Percentiles rank a stretch among this genome's conserved stretches.
phyloP scores from a whole-genome alignment of 1,140 invertebrate species.

The Drosophila murphyi region DNA sequence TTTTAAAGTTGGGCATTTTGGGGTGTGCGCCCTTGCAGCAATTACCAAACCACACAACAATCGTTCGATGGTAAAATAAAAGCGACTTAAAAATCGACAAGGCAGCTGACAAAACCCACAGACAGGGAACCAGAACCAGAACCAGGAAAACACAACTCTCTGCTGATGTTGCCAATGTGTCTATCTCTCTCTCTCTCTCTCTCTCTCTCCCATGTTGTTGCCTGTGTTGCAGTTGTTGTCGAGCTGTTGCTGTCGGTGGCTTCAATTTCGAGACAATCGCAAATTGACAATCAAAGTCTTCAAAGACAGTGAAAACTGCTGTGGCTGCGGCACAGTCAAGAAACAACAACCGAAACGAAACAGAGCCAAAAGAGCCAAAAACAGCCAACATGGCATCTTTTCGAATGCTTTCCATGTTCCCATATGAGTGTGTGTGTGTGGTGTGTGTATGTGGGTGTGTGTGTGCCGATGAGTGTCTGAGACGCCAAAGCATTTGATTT shows the following conservation, averaged over 20 bases:
- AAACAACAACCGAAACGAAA: slow-evolving; percentile 58
- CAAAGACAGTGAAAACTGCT: slow-evolving; percentile 82
- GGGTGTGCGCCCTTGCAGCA: slow-evolving; percentile 69
- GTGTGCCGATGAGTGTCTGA: slow-evolving; percentile 43
- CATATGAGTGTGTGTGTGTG: slow-evolving; percentile 14
- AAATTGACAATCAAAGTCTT: slow-evolving; percentile 83
- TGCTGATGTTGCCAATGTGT: slow-evolving; percentile 43
- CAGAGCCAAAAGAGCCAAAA: slow-evolving; percentile 44
- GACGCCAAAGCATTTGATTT: slow-evolving; percentile 82
- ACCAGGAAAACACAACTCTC: slow-evolving; percentile 10
- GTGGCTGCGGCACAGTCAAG: slow-evolving; percentile 62
- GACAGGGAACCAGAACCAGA: slow-evolving; percentile 19
- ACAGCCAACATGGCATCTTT: slow-evolving; percentile 75
- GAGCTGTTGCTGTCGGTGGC: slow-evolving; percentile 52
- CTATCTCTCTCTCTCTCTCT: slow-evolving; percentile 4
- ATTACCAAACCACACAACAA: slow-evolving; percentile 81
- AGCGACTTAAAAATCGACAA: slow-evolving; percentile 82
- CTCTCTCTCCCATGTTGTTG: slow-evolving; percentile 11
- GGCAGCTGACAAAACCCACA: slow-evolving; percentile 64
- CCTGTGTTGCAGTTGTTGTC: slow-evolving; percentile 35
- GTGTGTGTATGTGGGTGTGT: slow-evolving; percentile 23
- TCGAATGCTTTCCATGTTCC: slow-evolving; percentile 44
- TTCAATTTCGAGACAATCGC: slow-evolving; percentile 82
- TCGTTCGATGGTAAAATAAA: slow-evolving; percentile 81
- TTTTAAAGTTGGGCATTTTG: slow-evolving; percentile 74